Evolutionary conservation across 53 echinoderm and acorn worm genomes (phyloP), one percentile per base, ranked within the genome.

Genomic region (Luidia sarsii): DNA sequence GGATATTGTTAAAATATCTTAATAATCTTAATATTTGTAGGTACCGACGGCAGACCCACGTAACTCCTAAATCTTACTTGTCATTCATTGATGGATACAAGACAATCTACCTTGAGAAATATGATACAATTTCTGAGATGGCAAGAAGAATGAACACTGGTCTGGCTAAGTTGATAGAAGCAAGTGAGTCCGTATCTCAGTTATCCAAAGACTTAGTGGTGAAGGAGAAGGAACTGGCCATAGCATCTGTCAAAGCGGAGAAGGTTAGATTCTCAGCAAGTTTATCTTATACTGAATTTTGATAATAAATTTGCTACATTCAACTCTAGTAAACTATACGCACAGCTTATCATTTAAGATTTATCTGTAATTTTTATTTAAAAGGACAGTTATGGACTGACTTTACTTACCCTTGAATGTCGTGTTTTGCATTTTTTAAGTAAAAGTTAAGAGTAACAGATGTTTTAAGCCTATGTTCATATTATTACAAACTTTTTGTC

Each of bases 31-130:
- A n/a, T 41, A 7, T 41, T 41, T 7, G 11, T 41, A 97, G 99
- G 55, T 97, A 97, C 71, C 99, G 99, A 20, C 94, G 99, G 32
- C 99, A 97, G 77, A 94, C 99, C 19, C 99, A 97, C 50, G 99
- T 97, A 16, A 97, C 99, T 19, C 99, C 99, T 49, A 97, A 97
- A 65, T 97, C 99, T 13, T 97, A 97, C 91, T 71, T 97, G 73
- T 97, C 99, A 27, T 97, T 97, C 83, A 80, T 97, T 65, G 91
- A 94, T 67, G 99, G 99, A 27, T 97, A 97, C 54, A 97, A 91
- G 90, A 83, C 89, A 55, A 94, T 97, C 70, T 97, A 97, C 49
- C 73, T 83, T 20, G 93, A 97, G 91, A 93, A 97, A 59, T 86
- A 91, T 51, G 51, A 86, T 0, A 53, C 49, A 36, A 97, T 97